Percentiles rank a stretch among this genome's conserved stretches.
phyloP scores from a whole-genome alignment of 1,140 invertebrate genomes.

The Portunus trituberculatus region DNA sequence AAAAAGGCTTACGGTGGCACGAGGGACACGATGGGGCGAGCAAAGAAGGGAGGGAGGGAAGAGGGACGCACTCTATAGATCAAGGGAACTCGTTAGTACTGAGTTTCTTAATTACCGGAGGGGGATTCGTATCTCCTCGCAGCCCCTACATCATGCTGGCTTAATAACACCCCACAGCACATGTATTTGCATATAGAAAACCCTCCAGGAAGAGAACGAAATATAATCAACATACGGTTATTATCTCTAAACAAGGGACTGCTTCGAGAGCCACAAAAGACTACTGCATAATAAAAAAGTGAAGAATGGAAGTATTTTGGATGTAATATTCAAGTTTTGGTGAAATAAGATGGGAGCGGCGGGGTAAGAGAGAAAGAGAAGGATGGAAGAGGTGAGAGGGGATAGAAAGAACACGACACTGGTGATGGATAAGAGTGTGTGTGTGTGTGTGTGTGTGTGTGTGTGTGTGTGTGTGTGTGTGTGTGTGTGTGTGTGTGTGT shows the following conservation, averaged over 20 bases:
- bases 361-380: neutral
- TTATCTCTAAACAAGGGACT: neutral
- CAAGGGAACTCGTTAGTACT: neutral
- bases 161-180: neutral
- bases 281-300: neutral
- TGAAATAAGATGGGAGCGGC: neutral
- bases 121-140: neutral
- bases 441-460: neutral
- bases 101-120: neutral
- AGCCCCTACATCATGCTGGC: neutral
- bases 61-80: neutral
- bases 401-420: neutral
- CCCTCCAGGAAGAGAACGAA: neutral
- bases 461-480: constrained; percentile 47
- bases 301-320: neutral
- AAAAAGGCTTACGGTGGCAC: neutral
- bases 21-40: neutral
- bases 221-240: neutral
- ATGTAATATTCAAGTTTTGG: neutral
- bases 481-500: constrained; percentile 57
- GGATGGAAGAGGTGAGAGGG: neutral
- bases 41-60: neutral
- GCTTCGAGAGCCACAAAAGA: neutral
- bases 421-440: neutral
- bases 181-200: neutral